These are phyloP conservation scores for Heliconius congener DNA, from an alignment of 1,140 invertebrate genomes.

Conservation along the genomic window DNA sequence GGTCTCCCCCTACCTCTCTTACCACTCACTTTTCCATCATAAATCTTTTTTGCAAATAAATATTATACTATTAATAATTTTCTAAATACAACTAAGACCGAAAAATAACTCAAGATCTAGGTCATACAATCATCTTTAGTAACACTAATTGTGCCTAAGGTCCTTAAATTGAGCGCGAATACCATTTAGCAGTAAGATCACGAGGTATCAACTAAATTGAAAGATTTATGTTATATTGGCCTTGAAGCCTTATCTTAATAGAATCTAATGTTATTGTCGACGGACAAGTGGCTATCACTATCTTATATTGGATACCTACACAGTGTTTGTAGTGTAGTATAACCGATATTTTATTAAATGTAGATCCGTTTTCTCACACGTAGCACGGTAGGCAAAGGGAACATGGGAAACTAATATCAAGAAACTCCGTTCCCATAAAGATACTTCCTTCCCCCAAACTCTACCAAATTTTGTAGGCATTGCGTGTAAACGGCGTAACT, in stretches of 20 bases:
- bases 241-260: conserved; percentile 11
- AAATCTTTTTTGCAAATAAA: no score
- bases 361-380: no score
- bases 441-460: no score
- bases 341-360: no score
- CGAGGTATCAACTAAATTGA: conserved; percentile 17
- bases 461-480: no score
- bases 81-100: neutral
- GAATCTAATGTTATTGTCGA: conserved; percentile 16
- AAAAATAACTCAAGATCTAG: neutral
- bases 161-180: conserved; percentile 20
- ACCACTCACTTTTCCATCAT: no score
- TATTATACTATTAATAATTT: neutral
- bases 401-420: no score
- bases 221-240: conserved; percentile 20
- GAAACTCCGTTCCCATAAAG: no score
- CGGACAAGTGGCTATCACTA: neutral
- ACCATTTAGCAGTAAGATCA: conserved; percentile 7
- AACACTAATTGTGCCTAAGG: conserved; percentile 13
- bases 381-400: no score
- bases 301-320: neutral
- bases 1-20: no score
- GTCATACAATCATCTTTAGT: neutral
- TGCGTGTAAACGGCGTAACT: no score
- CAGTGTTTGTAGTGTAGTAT: no score